phyloP scores from a whole-genome alignment of 2,888 invertebrate species.

The Marasmarcha lunaedactyla region DNA sequence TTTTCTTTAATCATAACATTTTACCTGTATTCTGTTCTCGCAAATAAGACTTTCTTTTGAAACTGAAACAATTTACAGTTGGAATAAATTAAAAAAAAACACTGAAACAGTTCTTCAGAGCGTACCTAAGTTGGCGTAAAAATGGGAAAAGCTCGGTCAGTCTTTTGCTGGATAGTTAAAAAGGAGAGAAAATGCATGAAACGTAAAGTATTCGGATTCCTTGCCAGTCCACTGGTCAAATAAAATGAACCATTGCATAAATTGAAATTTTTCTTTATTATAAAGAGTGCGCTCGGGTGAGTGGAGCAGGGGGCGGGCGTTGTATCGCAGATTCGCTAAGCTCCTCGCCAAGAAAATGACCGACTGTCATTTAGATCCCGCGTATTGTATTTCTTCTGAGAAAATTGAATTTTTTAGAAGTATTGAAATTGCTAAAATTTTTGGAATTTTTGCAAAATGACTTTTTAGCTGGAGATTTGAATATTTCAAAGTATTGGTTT shows the following conservation, averaged over 20 bases:
- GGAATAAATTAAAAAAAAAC: background rate
- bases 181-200: conserved; percentile 1
- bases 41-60: background rate
- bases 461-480: too few relatives aligned
- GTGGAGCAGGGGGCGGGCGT: too few relatives aligned
- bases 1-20: background rate
- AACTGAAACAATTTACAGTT: background rate
- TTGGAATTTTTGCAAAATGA: too few relatives aligned
- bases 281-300: conserved; percentile 15
- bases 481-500: too few relatives aligned
- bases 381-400: too few relatives aligned
- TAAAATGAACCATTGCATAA: conserved; percentile 32
- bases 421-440: too few relatives aligned
- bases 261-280: conserved; percentile 28
- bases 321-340: too few relatives aligned
- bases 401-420: too few relatives aligned
- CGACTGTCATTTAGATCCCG: too few relatives aligned
- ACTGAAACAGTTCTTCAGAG: background rate
- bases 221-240: conserved; percentile 31
- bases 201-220: conserved; percentile 10
- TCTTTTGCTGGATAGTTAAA: background rate
- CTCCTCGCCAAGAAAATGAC: too few relatives aligned
- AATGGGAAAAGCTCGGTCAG: background rate
- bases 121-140: background rate
- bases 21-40: background rate